Percentiles rank a stretch among this genome's conserved stretches.
Evolutionary conservation across 2,113 vertebrate species (phyloP).

Genomic region (Felis chaus): DNA sequence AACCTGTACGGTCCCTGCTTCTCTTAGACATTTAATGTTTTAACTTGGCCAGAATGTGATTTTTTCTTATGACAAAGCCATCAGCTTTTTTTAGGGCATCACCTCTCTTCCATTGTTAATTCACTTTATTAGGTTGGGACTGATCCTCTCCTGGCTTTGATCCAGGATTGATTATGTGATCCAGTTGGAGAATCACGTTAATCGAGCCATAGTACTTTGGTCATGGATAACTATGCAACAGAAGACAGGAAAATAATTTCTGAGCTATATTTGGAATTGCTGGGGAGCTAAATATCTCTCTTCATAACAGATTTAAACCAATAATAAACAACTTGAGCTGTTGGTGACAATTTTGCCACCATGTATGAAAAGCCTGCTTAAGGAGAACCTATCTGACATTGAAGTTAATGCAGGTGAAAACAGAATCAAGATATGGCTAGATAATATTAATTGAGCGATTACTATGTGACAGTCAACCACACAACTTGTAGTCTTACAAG

Average conservation of each 20-base stretch:
- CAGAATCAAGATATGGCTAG: not conserved
- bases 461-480: not conserved
- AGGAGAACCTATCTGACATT: not conserved
- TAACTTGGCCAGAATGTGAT: not conserved
- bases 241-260: not conserved
- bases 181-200: not conserved
- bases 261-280: not conserved
- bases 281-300: not conserved
- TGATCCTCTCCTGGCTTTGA: not conserved
- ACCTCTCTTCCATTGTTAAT: not conserved
- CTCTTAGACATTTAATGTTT: not conserved
- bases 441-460: not conserved
- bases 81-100: not conserved
- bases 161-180: not conserved
- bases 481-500: not conserved
- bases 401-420: not conserved
- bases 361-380: not conserved
- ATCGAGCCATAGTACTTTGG: not conserved
- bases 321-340: not conserved
- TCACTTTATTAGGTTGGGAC: not conserved
- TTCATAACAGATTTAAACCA: not conserved
- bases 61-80: not conserved
- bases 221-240: not conserved
- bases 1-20: not conserved
- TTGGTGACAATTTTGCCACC: not conserved